These are phyloP conservation scores for Oncorhynchus mykiss DNA, from an alignment of 2,113 vertebrate species.

Conservation along the genomic window DNA sequence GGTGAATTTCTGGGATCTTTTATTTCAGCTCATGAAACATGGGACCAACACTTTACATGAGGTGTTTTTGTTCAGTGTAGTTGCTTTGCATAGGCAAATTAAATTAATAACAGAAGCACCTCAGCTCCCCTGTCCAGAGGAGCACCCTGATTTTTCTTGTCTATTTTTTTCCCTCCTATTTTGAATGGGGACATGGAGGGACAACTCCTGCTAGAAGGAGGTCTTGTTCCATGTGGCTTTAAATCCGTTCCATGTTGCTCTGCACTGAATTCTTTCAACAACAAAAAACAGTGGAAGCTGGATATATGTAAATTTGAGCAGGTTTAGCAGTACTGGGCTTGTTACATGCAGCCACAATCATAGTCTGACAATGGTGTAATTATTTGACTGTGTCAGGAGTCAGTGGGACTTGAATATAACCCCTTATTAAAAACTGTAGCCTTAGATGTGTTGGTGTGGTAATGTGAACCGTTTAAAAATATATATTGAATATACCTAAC, in stretches of 20 bases:
- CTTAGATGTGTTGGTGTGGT: not conserved
- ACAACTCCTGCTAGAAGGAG: constrained; percentile 9
- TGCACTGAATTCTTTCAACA: not conserved
- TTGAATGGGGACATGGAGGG: constrained; percentile 19
- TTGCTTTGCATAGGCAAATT: too few relatives aligned
- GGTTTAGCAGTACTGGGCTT: constrained; percentile 57
- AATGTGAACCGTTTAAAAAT: not conserved
- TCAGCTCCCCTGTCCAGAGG: too few relatives aligned
- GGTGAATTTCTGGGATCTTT: too few relatives aligned
- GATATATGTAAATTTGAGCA: constrained; percentile 50
- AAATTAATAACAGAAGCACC: not conserved
- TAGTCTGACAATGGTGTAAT: constrained; percentile 50
- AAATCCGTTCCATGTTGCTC: not conserved
- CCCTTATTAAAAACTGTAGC: not conserved
- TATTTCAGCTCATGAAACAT: too few relatives aligned
- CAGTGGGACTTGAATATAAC: constrained; percentile 26
- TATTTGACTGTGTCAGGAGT: constrained; percentile 35
- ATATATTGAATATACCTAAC: not conserved
- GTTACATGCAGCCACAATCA: constrained; percentile 52
- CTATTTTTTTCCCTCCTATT: constrained; percentile 3
- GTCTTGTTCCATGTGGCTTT: not conserved
- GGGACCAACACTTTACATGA: too few relatives aligned
- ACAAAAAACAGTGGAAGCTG: constrained; percentile 23
- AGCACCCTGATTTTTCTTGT: not conserved
- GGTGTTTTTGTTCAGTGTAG: too few relatives aligned